Evolutionary conservation across 2,888 invertebrate species (phyloP), one percentile per base, ranked within the genome.

Genomic region (Drosophila peninsularis): DNA sequence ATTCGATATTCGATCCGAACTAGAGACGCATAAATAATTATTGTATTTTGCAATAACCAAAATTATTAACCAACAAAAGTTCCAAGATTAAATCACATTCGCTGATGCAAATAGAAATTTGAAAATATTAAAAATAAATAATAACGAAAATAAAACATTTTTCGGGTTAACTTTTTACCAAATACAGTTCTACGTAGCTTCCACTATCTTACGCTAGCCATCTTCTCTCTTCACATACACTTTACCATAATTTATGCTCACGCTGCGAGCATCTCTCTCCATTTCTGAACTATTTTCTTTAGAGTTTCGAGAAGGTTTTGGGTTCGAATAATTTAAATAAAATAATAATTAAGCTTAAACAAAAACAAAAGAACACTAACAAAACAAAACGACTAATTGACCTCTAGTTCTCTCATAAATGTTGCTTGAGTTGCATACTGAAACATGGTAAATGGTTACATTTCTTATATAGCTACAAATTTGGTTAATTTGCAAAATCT

Each of bases 121-220:
- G 5, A 34, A 53, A 39, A 50, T 10, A 30, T 30, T 6, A 64
- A 56, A 30, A 24, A 6, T 24, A 11, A 73, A 55, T 64, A 75
- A 66, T 80, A 90, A 90, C 78, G 89, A 90, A 91, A 91, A 91
- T 90, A 91, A 91, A 92, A 91, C 91, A 91, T 91, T 91, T 91
- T 91, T 91, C 91, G 91, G 90, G 90, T 84, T 84, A 80, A 89
- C 82, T 73, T 75, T 71, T 63, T 81, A 54, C 53, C 68, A 47
- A 30, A 60, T 52, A 53, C 58, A 63, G 37, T 61, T 67, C 49
- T 62, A 64, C 24, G 47, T 39, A 66, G 55, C 47, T 62, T 78
- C 47, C 61, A 75, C 57, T 62, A 55, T 63, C 66, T 80, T 55
- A 21, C 53, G 63, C 68, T 79, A 49, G 56, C 62, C 5, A 55